These are phyloP conservation scores for Porphyrio hochstetteri DNA, from an alignment of 2,113 vertebrate species.

Conservation along the genomic window DNA sequence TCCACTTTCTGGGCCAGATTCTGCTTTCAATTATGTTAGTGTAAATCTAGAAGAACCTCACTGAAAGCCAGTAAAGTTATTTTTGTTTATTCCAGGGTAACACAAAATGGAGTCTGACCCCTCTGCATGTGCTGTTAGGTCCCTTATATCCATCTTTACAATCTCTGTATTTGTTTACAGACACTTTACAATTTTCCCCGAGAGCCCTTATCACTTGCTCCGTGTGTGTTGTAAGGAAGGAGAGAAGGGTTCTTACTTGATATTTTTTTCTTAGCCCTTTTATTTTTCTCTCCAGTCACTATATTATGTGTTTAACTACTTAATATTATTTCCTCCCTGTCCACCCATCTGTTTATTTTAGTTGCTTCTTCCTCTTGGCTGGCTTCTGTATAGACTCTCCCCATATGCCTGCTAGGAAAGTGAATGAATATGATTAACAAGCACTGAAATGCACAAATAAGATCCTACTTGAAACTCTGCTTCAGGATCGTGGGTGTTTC, in stretches of 20 bases:
- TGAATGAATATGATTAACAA: conserved; percentile 60
- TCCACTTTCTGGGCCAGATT: conserved; percentile 59
- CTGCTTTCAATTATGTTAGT: conserved; percentile 60
- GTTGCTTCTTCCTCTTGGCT: conserved; percentile 70
- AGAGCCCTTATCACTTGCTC: conserved; percentile 10
- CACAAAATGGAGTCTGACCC: conserved; percentile 21
- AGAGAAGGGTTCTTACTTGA: conserved; percentile 25
- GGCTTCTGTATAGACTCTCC: conserved; percentile 64
- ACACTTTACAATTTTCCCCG: not conserved
- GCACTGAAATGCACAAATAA: conserved; percentile 53
- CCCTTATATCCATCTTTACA: conserved; percentile 15
- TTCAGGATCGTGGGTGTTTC: not conserved
- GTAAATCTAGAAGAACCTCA: conserved; percentile 55
- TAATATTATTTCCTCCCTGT: conserved; percentile 68
- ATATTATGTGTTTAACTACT: conserved; percentile 69
- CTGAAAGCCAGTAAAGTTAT: conserved; percentile 37
- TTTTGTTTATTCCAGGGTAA: conserved; percentile 58
- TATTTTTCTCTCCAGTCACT: conserved; percentile 57
- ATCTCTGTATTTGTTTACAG: conserved; percentile 55
- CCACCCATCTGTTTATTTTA: conserved; percentile 73
- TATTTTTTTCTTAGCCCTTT: conserved; percentile 42
- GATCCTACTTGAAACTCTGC: conserved; percentile 16
- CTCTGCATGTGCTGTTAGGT: not conserved
- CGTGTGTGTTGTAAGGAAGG: conserved; percentile 12
- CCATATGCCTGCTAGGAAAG: conserved; percentile 65